Evolutionary conservation across 2,888 invertebrate species (phyloP), one percentile per base, ranked within the genome.

Genomic region (Cosmopolites sordidus): DNA sequence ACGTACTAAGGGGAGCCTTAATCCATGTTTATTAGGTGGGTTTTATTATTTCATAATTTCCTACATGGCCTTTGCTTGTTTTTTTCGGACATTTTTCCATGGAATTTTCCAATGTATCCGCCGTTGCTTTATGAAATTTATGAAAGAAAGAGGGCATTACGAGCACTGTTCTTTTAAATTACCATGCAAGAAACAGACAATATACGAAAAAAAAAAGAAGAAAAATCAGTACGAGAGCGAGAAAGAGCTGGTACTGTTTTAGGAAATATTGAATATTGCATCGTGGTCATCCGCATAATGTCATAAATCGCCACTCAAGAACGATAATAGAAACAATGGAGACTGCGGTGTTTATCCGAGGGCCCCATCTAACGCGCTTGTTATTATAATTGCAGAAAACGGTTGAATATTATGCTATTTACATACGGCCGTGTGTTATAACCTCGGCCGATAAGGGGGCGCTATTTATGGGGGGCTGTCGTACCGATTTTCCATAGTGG

Each of bases 361-460:
- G 12, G 22, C 22, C 33, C 33, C 12, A 56, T 51, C 56, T 47
- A 38, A 16, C 43, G 48, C 51, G 51, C 51, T 56, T 45, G 51
- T 56, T 56, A 56, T 56, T 56, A 51, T 56, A 56, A 56, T 56
- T 56, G 56, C 56, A 17, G 44, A 55, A 48, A 48, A 56, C 48
- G 48, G 51, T 51, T 48, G 48, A 47, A 51, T 48, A 48, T 44
- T 55, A 55, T 48, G 47, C 43, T 56, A 56, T 56, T 56, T 51
- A 50, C 50, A 54, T 54, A 48, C 30, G 45, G 22, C 22, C 43
- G 15, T 17, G 37, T 37, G 33, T 27, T 48, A 22, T 51, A 51
- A 48, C 51, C 55, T 42, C 12, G 8, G 11, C 33, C 33, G 33
- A 33, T 33, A 33, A 33, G 11, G 33, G 33, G 33, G 33, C 33